Evolutionary conservation across 1,140 invertebrate species (phyloP).

Genomic region (Sitophilus oryzae): DNA sequence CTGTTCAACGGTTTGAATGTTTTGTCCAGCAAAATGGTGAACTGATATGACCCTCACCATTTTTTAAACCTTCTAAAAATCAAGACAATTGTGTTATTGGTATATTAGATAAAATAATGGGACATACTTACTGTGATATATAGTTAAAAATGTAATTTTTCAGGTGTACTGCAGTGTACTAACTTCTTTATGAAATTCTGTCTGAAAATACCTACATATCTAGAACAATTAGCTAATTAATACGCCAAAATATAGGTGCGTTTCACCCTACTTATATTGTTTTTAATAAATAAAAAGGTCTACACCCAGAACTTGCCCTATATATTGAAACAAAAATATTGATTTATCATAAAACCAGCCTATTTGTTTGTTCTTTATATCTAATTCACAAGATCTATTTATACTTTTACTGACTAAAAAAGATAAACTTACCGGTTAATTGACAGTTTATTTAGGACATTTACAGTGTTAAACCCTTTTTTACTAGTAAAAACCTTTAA

Average conservation of each 20-base stretch:
- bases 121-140: neutral
- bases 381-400: no score
- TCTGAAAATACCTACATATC: no score
- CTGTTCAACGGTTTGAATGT: conserved; percentile 59
- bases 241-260: neutral
- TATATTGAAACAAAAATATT: conserved; percentile 19
- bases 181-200: no score
- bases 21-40: conserved; percentile 62
- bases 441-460: no score
- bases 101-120: neutral
- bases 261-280: conserved; percentile 5
- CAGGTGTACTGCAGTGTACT: no score
- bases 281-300: neutral
- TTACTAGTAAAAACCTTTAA: neutral
- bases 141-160: neutral
- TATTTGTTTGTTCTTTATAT: no score
- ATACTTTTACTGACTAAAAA: no score
- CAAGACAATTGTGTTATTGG: no score
- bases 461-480: no score
- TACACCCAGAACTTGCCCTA: conserved; percentile 16
- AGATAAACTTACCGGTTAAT: no score
- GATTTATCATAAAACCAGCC: conserved; percentile 6
- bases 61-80: neutral
- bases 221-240: neutral
- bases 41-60: conserved; percentile 67